phyloP scores from a whole-genome alignment of 2,797 vertebrate species.

The Syngnathus acus region DNA sequence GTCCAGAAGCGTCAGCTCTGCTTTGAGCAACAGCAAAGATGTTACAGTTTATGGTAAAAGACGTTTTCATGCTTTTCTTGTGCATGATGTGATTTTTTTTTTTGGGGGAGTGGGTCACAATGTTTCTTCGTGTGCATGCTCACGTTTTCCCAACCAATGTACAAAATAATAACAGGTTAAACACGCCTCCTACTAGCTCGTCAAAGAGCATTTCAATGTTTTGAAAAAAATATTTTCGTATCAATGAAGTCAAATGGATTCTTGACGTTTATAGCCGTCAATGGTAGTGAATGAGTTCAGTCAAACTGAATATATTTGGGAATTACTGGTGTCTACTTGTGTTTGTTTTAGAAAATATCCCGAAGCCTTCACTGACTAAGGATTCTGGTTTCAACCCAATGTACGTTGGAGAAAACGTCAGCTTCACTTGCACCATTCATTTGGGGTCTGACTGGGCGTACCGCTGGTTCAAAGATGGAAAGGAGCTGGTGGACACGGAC shows the following conservation, averaged over 20 bases:
- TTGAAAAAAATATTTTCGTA: too few species aligned
- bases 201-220: too few species aligned
- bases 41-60: slow-evolving; percentile 37
- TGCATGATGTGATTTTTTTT: not conserved
- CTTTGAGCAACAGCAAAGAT: slow-evolving; percentile 2
- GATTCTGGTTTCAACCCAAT: slow-evolving; percentile 15
- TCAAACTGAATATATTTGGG: not conserved
- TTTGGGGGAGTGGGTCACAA: too few species aligned
- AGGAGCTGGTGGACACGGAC: rapidly evolving
- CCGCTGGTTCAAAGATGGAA: slow-evolving; percentile 34
- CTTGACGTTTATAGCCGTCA: too few species aligned
- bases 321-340: not conserved
- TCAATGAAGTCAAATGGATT: too few species aligned
- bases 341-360: slow-evolving; percentile 27
- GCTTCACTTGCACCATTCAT: slow-evolving; percentile 30
- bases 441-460: slow-evolving; percentile 41
- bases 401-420: slow-evolving; percentile 42
- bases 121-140: not conserved
- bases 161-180: too few species aligned
- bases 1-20: slow-evolving; percentile 10
- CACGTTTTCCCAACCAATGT: not conserved
- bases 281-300: not conserved
- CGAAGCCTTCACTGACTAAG: slow-evolving; percentile 19
- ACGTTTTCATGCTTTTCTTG: not conserved
- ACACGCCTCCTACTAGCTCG: too few species aligned